A percentile compares a stretch with the other conserved stretches of the same genome.
phyloP scores from a whole-genome alignment of 2,113 vertebrate genomes.

The Rhea pennata region DNA sequence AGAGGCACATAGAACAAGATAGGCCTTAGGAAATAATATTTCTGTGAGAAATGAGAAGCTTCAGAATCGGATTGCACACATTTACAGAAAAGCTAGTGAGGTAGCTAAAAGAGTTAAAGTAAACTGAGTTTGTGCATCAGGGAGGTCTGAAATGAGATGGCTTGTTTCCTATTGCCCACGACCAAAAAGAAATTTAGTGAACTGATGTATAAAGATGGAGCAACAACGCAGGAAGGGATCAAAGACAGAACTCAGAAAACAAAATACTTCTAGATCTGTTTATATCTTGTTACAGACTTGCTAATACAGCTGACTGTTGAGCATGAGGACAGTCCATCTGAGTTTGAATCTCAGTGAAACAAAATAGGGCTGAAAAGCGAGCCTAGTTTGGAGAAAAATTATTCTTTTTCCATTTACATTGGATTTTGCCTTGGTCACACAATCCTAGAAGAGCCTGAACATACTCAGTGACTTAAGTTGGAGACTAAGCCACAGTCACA shows the following conservation, averaged over 20 bases:
- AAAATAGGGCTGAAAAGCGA: neutral
- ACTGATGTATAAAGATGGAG: neutral
- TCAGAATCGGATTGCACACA: neutral
- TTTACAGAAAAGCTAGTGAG: neutral
- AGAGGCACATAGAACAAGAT: neutral
- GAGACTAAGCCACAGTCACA: neutral
- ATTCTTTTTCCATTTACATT: neutral
- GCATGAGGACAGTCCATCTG: neutral
- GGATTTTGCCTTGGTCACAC: neutral
- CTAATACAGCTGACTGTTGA: neutral
- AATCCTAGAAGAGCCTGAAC: neutral
- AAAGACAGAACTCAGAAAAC: neutral
- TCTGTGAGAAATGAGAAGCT: neutral
- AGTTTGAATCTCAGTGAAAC: neutral
- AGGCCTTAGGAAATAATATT: neutral
- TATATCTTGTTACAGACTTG: neutral
- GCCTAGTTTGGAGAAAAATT: neutral
- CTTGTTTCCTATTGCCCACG: neutral
- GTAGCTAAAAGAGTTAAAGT: neutral
- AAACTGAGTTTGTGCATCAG: neutral
- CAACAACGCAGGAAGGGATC: neutral
- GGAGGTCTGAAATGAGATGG: neutral
- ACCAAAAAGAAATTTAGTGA: neutral
- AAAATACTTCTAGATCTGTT: neutral
- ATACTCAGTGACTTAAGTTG: neutral